Percentiles rank a stretch among this genome's conserved stretches.
These are phyloP conservation scores for Stichodactyla helianthus DNA, from an alignment of 64 coral and sea anemone species.

Conservation along the genomic window DNA sequence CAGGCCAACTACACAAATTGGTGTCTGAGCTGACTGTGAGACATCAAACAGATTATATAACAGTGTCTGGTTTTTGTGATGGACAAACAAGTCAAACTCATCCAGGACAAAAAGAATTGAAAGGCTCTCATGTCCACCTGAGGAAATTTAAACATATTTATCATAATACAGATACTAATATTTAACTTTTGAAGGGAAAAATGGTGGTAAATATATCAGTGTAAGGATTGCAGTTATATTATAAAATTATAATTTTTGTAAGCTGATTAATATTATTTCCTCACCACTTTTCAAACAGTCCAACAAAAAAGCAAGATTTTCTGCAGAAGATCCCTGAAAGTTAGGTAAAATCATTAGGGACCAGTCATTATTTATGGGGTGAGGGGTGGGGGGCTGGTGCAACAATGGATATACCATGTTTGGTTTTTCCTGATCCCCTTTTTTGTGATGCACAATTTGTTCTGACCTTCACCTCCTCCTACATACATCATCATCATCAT, in stretches of 20 bases:
- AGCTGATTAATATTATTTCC: not conserved
- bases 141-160: conserved; percentile 16
- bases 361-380: too few relatives aligned
- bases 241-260: not conserved
- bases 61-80: conserved; percentile 96
- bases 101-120: conserved; percentile 91
- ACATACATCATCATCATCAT: not conserved
- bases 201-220: too few relatives aligned
- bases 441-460: not conserved
- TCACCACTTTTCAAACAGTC: conserved; percentile 81
- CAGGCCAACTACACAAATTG: conserved; percentile 89
- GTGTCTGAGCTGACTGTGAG: conserved; percentile 93
- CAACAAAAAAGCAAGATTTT: conserved; percentile 87
- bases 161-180: not conserved
- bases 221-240: not conserved
- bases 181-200: not conserved
- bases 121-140: conserved; percentile 80
- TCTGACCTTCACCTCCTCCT: not conserved
- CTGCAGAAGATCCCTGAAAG: conserved; percentile 94
- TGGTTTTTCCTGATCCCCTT: too few relatives aligned
- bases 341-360: not conserved
- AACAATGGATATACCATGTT: too few relatives aligned
- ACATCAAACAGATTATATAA: conserved; percentile 99
- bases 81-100: conserved; percentile 96
- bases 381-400: too few relatives aligned